Evolutionary conservation across 2,888 invertebrate genomes (phyloP).

Genomic region (Drosophila buzzatii): DNA sequence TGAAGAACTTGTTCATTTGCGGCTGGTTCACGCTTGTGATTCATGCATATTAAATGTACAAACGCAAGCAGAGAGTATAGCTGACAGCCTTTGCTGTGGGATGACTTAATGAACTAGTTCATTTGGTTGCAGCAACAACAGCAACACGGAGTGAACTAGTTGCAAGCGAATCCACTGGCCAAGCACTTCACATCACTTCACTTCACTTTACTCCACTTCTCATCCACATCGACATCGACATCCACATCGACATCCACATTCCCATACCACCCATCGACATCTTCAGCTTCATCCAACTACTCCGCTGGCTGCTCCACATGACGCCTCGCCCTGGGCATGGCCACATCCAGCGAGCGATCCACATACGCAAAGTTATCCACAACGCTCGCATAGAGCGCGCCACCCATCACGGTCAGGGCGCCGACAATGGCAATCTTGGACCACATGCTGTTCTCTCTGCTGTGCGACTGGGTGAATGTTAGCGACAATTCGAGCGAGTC

Average conservation of each 20-base stretch:
- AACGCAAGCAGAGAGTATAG: conserved; percentile 3
- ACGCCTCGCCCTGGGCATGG: conserved; percentile 63
- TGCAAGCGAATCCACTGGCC: conserved; percentile 12
- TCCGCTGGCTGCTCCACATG: conserved; percentile 4
- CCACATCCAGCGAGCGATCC: conserved; percentile 64
- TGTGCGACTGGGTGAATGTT: background rate
- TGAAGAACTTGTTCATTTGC: conserved; percentile 14
- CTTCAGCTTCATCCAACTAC: background rate
- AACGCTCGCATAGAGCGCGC: conserved; percentile 48
- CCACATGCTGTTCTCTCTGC: conserved; percentile 51
- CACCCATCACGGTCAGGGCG: conserved; percentile 63
- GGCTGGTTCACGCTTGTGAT: conserved; percentile 20
- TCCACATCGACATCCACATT: background rate
- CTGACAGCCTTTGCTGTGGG: background rate
- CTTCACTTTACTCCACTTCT: background rate
- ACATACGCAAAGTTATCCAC: conserved; percentile 71
- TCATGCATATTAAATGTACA: background rate
- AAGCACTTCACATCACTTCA: conserved; percentile 1
- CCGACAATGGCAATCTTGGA: conserved; percentile 60
- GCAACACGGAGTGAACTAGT: conserved; percentile 26
- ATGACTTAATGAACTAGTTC: conserved; percentile 24
- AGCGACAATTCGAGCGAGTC: background rate
- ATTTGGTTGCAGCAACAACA: conserved; percentile 3
- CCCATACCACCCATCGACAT: background rate
- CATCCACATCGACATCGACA: no score